Percentiles rank a stretch among this genome's conserved stretches.
Evolutionary conservation across 2,113 vertebrate genomes (phyloP).

Genomic region (Cephalopholis sonnerati): DNA sequence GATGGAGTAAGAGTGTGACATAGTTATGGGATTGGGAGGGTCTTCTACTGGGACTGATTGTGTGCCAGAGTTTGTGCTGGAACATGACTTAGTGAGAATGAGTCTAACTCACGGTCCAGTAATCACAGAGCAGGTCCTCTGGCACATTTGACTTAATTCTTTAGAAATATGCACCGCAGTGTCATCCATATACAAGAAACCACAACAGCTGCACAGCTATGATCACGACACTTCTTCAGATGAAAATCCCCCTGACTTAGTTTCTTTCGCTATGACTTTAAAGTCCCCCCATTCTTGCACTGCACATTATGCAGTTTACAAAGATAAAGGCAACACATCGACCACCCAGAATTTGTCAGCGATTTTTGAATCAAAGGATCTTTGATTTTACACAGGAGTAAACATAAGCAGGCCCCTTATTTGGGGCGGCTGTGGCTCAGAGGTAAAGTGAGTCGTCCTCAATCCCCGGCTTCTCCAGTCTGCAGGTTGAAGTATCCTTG

Average conservation of each 20-base stretch:
- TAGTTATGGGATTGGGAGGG: conserved; percentile 4
- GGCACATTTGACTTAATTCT: background rate
- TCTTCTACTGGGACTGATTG: background rate
- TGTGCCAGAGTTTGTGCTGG: background rate
- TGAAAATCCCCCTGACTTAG: too few relatives aligned
- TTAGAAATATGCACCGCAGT: background rate
- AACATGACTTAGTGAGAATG: background rate
- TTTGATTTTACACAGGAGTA: background rate
- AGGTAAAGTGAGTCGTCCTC: too few relatives aligned
- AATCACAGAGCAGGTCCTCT: background rate
- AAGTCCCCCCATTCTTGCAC: too few relatives aligned
- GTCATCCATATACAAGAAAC: background rate
- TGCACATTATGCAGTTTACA: background rate
- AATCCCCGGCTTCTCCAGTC: too few relatives aligned
- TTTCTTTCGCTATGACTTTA: too few relatives aligned
- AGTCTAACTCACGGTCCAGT: background rate
- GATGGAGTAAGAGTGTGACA: background rate
- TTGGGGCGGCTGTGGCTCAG: too few relatives aligned
- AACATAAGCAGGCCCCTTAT: background rate
- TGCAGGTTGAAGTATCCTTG: too few relatives aligned
- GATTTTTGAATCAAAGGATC: background rate
- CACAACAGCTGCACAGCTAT: background rate
- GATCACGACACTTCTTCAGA: background rate
- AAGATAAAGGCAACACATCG: background rate
- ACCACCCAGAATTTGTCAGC: background rate